Percentiles rank a stretch among this genome's conserved stretches.
phyloP scores from a whole-genome alignment of 2,888 invertebrate genomes.

The Lochmaea capreae region DNA sequence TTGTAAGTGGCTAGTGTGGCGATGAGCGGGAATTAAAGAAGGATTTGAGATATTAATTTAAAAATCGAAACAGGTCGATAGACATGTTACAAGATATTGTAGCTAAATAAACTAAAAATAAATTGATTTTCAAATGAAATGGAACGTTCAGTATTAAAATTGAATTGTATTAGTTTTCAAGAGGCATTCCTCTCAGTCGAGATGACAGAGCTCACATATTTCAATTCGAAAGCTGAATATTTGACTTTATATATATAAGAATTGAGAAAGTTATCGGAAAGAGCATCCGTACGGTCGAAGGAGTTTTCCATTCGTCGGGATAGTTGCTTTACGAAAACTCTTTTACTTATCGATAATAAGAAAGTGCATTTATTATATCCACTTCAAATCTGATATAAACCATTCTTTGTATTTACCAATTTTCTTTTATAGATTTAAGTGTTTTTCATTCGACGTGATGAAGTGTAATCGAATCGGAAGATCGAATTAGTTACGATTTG shows the following conservation, averaged over 20 bases:
- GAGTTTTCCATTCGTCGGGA: slow-evolving; percentile 52
- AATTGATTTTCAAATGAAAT: slow-evolving; percentile 34
- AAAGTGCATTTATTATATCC: slow-evolving; percentile 42
- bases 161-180: slow-evolving; percentile 43
- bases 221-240: slow-evolving; percentile 60
- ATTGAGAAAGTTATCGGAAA: slow-evolving; percentile 57
- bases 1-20: no score
- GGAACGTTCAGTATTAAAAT: slow-evolving; percentile 40
- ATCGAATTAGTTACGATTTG: slow-evolving; percentile 1
- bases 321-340: slow-evolving; percentile 39
- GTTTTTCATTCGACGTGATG: neutral
- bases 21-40: no score
- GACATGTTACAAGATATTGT: no score
- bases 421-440: slow-evolving; percentile 18
- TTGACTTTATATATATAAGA: slow-evolving; percentile 57
- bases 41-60: no score
- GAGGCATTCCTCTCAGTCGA: slow-evolving; percentile 40
- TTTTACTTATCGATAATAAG: slow-evolving; percentile 43
- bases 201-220: slow-evolving; percentile 53
- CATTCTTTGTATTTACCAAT: slow-evolving; percentile 36
- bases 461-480: neutral
- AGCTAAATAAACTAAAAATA: no score
- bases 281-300: slow-evolving; percentile 56
- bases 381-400: slow-evolving; percentile 37
- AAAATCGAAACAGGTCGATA: no score